Conservation (phyloP, 2,113 vertebrate genomes). For the Microtus pennsylvanicus region DNA sequence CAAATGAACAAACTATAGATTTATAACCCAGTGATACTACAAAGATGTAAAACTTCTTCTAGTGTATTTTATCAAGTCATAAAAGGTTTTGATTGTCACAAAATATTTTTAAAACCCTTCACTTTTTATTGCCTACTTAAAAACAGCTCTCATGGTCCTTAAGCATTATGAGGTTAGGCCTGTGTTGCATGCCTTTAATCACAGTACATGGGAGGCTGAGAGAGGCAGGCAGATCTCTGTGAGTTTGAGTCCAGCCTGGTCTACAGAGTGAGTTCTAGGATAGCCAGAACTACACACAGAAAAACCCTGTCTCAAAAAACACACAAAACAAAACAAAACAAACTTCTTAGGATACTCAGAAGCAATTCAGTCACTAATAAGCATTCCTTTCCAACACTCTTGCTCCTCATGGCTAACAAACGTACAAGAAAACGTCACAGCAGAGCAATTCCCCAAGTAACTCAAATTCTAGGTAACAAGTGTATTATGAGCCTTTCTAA, state of each 20-base stretch:
- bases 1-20: conserved; percentile 49
- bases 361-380: neutral
- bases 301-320: neutral
- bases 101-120: neutral
- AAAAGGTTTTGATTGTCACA: conserved; percentile 42
- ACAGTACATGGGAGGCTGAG: neutral
- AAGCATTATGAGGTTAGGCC: neutral
- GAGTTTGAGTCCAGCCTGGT: neutral
- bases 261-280: neutral
- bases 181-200: neutral
- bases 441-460: neutral
- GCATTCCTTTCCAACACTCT: neutral
- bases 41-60: conserved; percentile 53
- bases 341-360: neutral
- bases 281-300: neutral
- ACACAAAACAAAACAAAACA: neutral
- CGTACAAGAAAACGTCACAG: neutral
- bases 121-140: conserved; percentile 21
- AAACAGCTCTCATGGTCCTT: conserved; percentile 11
- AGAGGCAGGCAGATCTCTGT: neutral
- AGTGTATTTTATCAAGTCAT: conserved; percentile 40
- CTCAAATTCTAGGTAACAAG: conserved; percentile 32
- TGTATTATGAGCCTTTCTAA: neutral
- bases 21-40: conserved; percentile 27
- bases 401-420: neutral